Evolutionary conservation across 2,888 invertebrate genomes (phyloP).

Genomic region (Caenorhabditis plicata): DNA sequence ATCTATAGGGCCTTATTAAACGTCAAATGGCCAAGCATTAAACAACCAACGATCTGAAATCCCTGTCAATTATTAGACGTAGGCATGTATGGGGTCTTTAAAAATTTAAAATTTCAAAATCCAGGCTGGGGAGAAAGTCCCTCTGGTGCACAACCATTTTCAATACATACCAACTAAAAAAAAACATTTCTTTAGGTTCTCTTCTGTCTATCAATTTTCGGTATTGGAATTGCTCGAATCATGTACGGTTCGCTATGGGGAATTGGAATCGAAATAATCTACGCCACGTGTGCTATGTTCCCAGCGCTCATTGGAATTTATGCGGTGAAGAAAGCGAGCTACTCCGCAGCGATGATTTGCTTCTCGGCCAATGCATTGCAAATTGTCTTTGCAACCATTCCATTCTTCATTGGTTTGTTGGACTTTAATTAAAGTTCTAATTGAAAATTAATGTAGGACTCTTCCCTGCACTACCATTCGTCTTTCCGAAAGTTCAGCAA

Average conservation of each 20-base stretch:
- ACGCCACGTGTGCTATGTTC: slow-evolving; percentile 19
- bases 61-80: no score
- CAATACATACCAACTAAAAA: not conserved
- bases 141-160: no score
- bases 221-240: slow-evolving; percentile 19
- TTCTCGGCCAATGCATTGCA: slow-evolving; percentile 17
- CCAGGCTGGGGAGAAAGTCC: not conserved
- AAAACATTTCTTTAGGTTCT: slow-evolving; percentile 10
- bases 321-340: slow-evolving; percentile 18
- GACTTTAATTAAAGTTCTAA: not conserved
- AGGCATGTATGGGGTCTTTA: no score
- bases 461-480: slow-evolving; percentile 25
- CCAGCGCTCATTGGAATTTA: slow-evolving; percentile 24
- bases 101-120: not conserved
- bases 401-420: slow-evolving; percentile 21
- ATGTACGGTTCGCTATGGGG: slow-evolving; percentile 24
- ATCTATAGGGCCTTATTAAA: no score
- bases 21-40: no score
- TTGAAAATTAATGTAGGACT: slow-evolving; percentile 24
- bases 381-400: slow-evolving; percentile 16
- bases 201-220: slow-evolving; percentile 20
- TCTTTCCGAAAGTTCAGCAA: slow-evolving; percentile 22
- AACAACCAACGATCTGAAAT: no score
- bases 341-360: slow-evolving; percentile 20
- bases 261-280: slow-evolving; percentile 28